Base-by-base conservation (phyloP, 1,140 invertebrate species). In the Temnothorax curvispinosus region DNA sequence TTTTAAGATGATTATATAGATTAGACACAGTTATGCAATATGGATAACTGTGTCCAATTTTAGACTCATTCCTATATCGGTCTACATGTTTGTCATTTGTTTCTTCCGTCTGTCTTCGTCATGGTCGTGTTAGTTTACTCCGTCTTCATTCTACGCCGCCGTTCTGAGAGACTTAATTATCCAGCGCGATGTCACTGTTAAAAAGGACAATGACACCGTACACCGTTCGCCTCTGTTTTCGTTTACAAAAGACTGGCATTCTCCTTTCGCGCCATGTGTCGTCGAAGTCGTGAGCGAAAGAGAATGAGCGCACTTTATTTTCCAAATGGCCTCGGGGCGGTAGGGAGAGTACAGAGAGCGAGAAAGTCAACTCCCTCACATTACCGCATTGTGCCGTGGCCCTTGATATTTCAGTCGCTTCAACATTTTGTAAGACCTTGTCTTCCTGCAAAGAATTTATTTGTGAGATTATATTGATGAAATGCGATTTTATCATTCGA, bases 301-400 rank as follows among this genome's bases (percentile, higher is more conserved):
- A 78, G 82, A 76, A 89, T 72, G 78, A 72, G 82, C 75, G 52
- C 52, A 89, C 88, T 89, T 89, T 89, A 89, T 89, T 89, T 89
- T 89, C 88, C 54, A 81, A 89, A 89, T 89, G 88, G 82, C 87
- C 67, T 60, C 58, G 54, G 72, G 47, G 54, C 3, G 69, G 64
- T 56, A 27, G 64, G 69, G 50, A 58, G 41, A 32, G 38, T 47
- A 50, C 5, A 41, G 44, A 58, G 84, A 74, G 47, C 81, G 38
- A 75, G 87, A 86, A 60, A 89, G 87, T 89, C 87, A 58, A 81
- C 82, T 85, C 47, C 44, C 69, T 84, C 69, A 8, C 54, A 71
- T 81, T 54, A 15, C 35, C 13, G 35, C 64, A 88, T 89, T 89
- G 72, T 89, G 54, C 56, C 75, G 56, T 15, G 21, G 41, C 60